phyloP scores from a whole-genome alignment of 2,113 vertebrate species.

The Macroglossus sobrinus region DNA sequence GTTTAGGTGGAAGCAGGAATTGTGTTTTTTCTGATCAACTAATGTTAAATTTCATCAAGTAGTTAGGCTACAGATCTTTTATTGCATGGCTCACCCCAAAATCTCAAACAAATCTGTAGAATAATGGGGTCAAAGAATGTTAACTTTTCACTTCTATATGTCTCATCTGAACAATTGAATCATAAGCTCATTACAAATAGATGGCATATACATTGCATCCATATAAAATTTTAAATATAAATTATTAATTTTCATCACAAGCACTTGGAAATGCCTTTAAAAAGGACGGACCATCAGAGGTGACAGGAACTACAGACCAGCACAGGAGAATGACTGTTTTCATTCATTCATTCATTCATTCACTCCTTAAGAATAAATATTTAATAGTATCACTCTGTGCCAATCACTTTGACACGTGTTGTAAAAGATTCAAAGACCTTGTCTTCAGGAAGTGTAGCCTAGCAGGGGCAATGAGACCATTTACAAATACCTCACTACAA shows the following conservation, averaged over 20 bases:
- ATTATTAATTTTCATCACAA: neutral
- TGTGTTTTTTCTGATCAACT: neutral
- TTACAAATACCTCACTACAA: neutral
- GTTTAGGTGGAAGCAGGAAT: neutral
- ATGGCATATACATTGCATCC: neutral
- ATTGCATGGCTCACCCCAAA: neutral
- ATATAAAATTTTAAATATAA: constrained; percentile 12
- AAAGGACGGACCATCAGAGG: neutral
- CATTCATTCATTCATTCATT: neutral
- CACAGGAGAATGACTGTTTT: neutral
- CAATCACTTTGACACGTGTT: neutral
- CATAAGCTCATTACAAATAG: neutral
- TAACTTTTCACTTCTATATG: neutral
- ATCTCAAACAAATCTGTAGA: neutral
- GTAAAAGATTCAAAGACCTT: neutral
- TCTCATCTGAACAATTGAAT: neutral
- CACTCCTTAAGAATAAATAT: neutral
- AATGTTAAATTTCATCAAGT: neutral
- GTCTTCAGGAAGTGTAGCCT: neutral
- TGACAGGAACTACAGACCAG: neutral
- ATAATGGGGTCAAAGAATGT: neutral
- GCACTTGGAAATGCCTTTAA: neutral
- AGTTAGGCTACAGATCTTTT: neutral
- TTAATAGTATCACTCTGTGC: neutral
- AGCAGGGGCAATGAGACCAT: neutral